These are phyloP conservation scores for honey bee (Apis mellifera) DNA, from an alignment of 1,140 invertebrate species.

Conservation along the genomic window DNA sequence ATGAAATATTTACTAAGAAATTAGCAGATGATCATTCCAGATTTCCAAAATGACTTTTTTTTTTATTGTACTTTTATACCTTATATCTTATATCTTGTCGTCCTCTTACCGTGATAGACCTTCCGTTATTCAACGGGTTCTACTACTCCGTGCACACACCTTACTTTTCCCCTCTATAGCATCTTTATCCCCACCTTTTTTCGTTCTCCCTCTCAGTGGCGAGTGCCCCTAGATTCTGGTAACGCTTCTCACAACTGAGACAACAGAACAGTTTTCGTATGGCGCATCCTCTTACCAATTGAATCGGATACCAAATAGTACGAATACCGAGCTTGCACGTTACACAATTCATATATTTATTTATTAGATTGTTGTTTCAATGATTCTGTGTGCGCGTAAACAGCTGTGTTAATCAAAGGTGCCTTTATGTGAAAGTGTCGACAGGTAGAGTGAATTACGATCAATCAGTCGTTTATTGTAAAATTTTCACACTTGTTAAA, in stretches of 20 bases:
- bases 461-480: slow-evolving; percentile 5
- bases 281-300: slow-evolving; percentile 62
- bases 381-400: slow-evolving; percentile 14
- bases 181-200: slow-evolving; percentile 13
- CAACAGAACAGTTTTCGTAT: slow-evolving; percentile 69
- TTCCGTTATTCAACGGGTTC: slow-evolving; percentile 26
- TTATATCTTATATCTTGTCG: not conserved
- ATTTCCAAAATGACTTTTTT: not conserved
- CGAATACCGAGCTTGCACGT: slow-evolving; percentile 2
- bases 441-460: slow-evolving; percentile 31
- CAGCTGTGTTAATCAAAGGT: slow-evolving; percentile 32
- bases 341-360: slow-evolving; percentile 9
- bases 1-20: not conserved
- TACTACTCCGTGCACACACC: slow-evolving; percentile 32
- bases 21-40: not conserved
- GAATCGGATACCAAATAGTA: slow-evolving; percentile 12
- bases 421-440: slow-evolving; percentile 41
- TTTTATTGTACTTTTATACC: not conserved
- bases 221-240: slow-evolving; percentile 46
- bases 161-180: slow-evolving; percentile 18
- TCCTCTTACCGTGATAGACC: not conserved
- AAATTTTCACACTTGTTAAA: not conserved
- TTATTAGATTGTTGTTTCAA: not conserved
- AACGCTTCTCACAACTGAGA: slow-evolving; percentile 51
- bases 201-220: slow-evolving; percentile 11